Base-by-base conservation (phyloP, 2,888 invertebrate species). In the Sabatieria punctata region DNA sequence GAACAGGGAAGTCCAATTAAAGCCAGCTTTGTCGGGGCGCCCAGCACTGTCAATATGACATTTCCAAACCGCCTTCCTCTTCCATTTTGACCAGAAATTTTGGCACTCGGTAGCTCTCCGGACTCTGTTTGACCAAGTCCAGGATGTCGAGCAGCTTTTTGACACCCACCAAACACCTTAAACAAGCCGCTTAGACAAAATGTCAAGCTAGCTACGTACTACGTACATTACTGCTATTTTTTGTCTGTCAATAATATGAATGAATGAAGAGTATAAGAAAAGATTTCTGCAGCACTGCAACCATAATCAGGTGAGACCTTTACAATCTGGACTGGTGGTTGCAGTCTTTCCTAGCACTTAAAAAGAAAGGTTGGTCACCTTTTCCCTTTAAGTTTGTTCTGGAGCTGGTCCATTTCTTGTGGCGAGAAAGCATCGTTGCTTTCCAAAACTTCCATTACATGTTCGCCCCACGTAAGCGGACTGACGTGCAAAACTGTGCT, bases 101-200 rank as follows among this genome's bases (percentile, higher is more conserved):
- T 53, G 79, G 75, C 24, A 84, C 81, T 57, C 86, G 74, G 25
- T 63, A 55, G n/a, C 57, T 53, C 24, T 56, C 56, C 57, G 84
- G 82, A 2, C 81, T 83, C 68, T 89, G 88, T 57, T 83, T 78
- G n/a, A 83, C 82, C 82, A 88, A 85, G 67, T 93, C 93, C 57
- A 89, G 79, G 11, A 91, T 71, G n/a, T 81, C 82, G 52, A 95
- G 71, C 44, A 97, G 72, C 65, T 89, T 91, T 70, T 91, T 93
- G 65, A 97, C 85, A 50, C 93, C 95, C 64, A 97, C 82, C 65
- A 85, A 89, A 54, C 91, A 77, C 53, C 89, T 70, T 60, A 2
- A 21, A 55, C 24, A 21, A 38, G 19, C 33, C n/a, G n/a, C n/a
- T n/a, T n/a, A n/a, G n/a, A n/a, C n/a, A n/a, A n/a, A n/a, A n/a